Base-by-base conservation (phyloP, 2,888 invertebrate species). In the Lingula anatina region DNA sequence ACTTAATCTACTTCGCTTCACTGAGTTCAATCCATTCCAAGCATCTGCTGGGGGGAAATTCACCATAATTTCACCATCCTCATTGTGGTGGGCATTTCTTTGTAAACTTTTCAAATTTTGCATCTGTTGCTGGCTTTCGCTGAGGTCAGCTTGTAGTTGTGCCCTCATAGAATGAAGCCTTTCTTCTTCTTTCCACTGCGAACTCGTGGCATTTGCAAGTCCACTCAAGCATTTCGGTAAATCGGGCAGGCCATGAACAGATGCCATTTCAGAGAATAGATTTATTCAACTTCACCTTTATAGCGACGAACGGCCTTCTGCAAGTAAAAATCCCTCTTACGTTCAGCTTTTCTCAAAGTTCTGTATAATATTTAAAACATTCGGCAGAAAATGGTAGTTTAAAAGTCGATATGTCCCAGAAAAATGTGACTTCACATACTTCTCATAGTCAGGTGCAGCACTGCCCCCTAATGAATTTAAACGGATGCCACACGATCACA, bases 181-280 rank as follows among this genome's bases (percentile, higher is more conserved):
- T 31, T 47, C 44, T 15, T 44, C 39, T 28, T 41, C 47, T 26
- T 28, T 26, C 47, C 47, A 47, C 45, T 47, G 51, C 15, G 35
- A 28, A 37, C 44, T 47, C 27, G 40, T 45, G 18, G 42, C 47
- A 37, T 42, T 46, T 9, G 55, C 9, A 18, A 54, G 21, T 12
- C 57, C 60, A 39, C 55, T 55, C 49, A 64, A 62, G 53, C 64
- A 62, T 37, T 56, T 55, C 2, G 64, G 64, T 12, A 64, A 49
- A 3, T 61, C 60, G n/a, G 64, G 64, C 31, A 64, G 56, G 37
- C 61, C 64, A 18, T 58, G 58, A 18, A 59, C 54, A 20, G 58
- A 47, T 18, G 61, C 56, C 64, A 64, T 64, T 35, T 18, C 25
- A 15, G n/a, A 18, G n/a, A 31, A 31, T 31, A n/a, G n/a, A n/a